Evolutionary conservation across 1,140 invertebrate genomes (phyloP).

Genomic region (Diplogasteroides magnus): DNA sequence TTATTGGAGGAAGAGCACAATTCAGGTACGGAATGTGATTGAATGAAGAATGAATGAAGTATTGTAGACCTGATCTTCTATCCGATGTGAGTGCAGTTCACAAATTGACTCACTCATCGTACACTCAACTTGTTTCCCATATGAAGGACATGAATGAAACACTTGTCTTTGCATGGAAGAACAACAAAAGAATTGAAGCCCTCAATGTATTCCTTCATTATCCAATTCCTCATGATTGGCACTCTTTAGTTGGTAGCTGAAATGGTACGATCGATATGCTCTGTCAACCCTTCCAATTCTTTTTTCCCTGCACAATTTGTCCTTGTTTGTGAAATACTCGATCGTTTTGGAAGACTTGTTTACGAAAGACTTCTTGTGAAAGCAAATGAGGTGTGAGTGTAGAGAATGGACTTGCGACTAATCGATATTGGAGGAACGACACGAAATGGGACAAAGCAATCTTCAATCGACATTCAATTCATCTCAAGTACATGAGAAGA

Average conservation of each 20-base stretch:
- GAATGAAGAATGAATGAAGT: too few species aligned
- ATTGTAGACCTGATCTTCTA: too few species aligned
- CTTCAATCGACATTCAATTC: not conserved
- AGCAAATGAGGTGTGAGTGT: not conserved
- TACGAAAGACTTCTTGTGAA: not conserved
- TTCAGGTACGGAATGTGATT: too few species aligned
- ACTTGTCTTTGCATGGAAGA: not conserved
- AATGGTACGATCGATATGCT: not conserved
- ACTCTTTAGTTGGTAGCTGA: not conserved
- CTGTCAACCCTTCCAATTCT: not conserved
- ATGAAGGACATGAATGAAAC: not conserved
- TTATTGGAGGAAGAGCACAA: not conserved
- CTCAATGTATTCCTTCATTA: not conserved
- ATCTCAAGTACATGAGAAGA: not conserved
- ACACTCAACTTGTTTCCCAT: not conserved
- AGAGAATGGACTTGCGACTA: not conserved
- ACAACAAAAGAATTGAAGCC: not conserved
- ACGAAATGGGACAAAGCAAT: not conserved
- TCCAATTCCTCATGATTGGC: not conserved
- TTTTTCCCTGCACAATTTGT: not conserved
- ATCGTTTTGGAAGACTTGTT: not conserved
- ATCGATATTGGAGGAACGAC: not conserved
- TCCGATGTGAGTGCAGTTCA: too few species aligned
- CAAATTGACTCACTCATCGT: too few species aligned
- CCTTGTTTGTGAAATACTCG: not conserved